Conservation (phyloP, 1,140 invertebrate genomes). For the Phymastichus coffea region DNA sequence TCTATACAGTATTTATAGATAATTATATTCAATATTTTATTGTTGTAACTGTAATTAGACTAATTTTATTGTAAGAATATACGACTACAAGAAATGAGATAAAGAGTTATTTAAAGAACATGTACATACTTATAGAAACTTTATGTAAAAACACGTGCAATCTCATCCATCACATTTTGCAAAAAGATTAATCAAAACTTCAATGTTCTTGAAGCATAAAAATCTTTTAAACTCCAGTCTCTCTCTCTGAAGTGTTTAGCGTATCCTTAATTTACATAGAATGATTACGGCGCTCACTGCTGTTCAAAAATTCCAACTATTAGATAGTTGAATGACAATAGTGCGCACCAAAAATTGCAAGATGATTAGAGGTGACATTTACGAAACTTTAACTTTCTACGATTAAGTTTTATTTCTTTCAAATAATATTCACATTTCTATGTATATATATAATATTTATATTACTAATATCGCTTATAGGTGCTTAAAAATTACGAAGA, state of each 20-base stretch:
- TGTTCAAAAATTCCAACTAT: constrained; percentile 22
- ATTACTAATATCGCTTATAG: constrained; percentile 35
- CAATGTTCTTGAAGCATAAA: constrained; percentile 17
- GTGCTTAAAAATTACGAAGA: constrained; percentile 47
- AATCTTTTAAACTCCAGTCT: constrained; percentile 7
- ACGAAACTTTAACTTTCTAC: constrained; percentile 20
- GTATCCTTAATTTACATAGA: constrained; percentile 10
- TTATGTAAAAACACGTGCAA: constrained; percentile 29
- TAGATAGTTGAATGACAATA: constrained; percentile 28
- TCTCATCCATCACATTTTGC: constrained; percentile 24
- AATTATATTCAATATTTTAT: constrained; percentile 50
- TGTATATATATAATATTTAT: constrained; percentile 40
- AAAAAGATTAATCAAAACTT: constrained; percentile 22
- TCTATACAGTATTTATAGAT: constrained; percentile 58
- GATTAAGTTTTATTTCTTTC: constrained; percentile 13
- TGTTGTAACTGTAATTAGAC: constrained; percentile 48
- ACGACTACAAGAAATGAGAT: constrained; percentile 37
- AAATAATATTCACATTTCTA: constrained; percentile 28
- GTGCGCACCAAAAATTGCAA: constrained; percentile 22
- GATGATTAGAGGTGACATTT: constrained; percentile 11
- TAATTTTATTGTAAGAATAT: constrained; percentile 43
- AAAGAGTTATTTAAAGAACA: constrained; percentile 43
- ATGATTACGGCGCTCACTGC: constrained; percentile 14
- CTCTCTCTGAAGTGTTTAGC: background rate
- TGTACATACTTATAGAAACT: constrained; percentile 37